A percentile compares a stretch with the other conserved stretches of the same genome.
Conservation (phyloP, 2,113 vertebrate species). For the Pimephales promelas region DNA sequence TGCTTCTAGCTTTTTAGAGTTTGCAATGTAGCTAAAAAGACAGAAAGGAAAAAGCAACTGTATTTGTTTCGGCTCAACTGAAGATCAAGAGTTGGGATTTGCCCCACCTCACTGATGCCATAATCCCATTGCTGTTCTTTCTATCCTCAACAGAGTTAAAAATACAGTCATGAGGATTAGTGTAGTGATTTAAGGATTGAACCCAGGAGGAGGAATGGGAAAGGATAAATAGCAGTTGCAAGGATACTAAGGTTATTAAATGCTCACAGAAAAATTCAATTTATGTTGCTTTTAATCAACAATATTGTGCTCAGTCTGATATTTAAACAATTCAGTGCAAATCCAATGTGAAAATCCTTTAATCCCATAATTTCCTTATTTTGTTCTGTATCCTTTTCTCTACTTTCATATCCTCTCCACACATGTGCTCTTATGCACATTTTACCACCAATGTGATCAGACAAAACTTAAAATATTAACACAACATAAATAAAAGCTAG, state of each 20-base stretch:
- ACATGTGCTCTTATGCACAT: neutral
- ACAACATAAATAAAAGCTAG: neutral
- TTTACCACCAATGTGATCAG: neutral
- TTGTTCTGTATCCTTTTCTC: neutral
- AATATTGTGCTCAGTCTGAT: neutral
- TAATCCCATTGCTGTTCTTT: constrained; percentile 80
- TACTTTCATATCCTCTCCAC: neutral
- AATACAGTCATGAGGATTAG: constrained; percentile 80
- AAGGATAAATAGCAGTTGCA: constrained; percentile 53
- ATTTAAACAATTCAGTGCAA: constrained; percentile 3
- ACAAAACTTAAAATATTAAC: neutral
- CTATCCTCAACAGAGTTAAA: constrained; percentile 77
- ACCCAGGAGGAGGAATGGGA: constrained; percentile 53
- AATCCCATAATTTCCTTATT: constrained; percentile 23
- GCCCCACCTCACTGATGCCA: constrained; percentile 67
- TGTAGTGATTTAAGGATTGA: constrained; percentile 75
- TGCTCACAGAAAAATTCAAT: constrained; percentile 25
- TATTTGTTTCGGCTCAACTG: constrained; percentile 60
- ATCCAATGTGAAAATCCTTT: constrained; percentile 21
- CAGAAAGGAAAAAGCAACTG: constrained; percentile 46
- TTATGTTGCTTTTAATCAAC: constrained; percentile 22
- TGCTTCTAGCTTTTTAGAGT: constrained; percentile 9
- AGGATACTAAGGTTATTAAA: constrained; percentile 52
- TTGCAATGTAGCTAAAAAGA: constrained; percentile 54
- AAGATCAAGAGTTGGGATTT: constrained; percentile 68